These are phyloP conservation scores for Leguminivora glycinivorella DNA, from an alignment of 1,140 invertebrate genomes.

Conservation along the genomic window DNA sequence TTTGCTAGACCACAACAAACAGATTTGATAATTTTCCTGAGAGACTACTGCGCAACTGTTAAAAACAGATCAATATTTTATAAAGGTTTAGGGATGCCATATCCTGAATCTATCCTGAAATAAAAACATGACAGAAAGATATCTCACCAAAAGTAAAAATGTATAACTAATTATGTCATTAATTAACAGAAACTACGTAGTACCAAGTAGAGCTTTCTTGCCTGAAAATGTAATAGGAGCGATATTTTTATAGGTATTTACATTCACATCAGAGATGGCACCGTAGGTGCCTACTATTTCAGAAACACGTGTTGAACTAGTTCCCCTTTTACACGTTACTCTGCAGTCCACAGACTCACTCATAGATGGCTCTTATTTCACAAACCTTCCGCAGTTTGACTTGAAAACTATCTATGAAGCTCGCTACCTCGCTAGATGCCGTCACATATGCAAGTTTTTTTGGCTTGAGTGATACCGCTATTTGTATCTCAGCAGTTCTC, in stretches of 20 bases:
- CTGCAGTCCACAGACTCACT: neutral
- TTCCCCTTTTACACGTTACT: neutral
- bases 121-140: no score
- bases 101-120: neutral
- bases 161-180: neutral
- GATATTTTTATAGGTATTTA: no score
- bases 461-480: no score
- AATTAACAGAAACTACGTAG: neutral
- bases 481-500: no score
- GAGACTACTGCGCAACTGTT: slow-evolving; percentile 7
- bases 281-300: no score
- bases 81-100: neutral
- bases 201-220: neutral
- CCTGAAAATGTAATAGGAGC: no score
- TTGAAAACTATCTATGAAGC: no score
- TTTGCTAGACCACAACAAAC: neutral
- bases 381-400: neutral
- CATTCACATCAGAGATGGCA: no score
- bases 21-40: neutral
- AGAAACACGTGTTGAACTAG: neutral
- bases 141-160: neutral
- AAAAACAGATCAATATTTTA: slow-evolving; percentile 4
- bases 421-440: no score
- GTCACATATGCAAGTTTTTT: neutral
- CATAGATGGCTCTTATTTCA: slow-evolving; percentile 4